Conservation (phyloP, 2,797 vertebrate species). For the Leptatherina wallacei region DNA sequence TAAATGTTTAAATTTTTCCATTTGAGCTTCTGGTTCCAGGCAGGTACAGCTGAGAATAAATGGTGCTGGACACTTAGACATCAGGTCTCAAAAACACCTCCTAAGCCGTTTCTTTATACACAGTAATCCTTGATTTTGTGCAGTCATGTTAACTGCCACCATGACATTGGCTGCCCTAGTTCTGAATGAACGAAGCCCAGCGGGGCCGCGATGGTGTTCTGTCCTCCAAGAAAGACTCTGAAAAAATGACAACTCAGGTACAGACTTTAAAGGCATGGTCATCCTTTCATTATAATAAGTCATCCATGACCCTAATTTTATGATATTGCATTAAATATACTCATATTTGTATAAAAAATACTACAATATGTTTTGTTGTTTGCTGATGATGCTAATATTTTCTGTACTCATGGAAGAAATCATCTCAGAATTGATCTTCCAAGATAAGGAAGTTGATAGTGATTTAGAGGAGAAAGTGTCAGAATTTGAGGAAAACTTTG, state of each 20-base stretch:
- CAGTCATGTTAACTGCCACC: conserved; percentile 20
- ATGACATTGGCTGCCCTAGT: conserved; percentile 30
- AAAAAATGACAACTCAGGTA: background rate
- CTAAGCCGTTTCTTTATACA: conserved; percentile 12
- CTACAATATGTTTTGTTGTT: too few relatives aligned
- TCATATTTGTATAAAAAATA: too few relatives aligned
- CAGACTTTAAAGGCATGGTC: background rate
- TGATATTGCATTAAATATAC: background rate
- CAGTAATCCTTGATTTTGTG: conserved; percentile 45
- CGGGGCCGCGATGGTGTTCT: background rate
- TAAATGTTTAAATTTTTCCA: background rate
- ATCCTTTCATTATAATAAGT: background rate
- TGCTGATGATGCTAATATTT: too few relatives aligned
- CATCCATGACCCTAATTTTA: background rate
- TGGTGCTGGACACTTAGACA: conserved; percentile 11
- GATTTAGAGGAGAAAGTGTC: too few relatives aligned
- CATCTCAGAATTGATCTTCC: too few relatives aligned
- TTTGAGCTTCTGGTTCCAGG: conserved; percentile 14
- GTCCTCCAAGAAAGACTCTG: background rate
- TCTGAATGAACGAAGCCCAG: conserved; percentile 7
- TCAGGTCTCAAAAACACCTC: conserved; percentile 12
- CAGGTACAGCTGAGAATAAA: conserved; percentile 4
- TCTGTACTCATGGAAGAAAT: too few relatives aligned
- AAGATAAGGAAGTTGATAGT: too few relatives aligned
- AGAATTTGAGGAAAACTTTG: too few relatives aligned